These are phyloP conservation scores for Gastrophysa polygoni DNA, from an alignment of 2,888 invertebrate genomes.

Conservation along the genomic window DNA sequence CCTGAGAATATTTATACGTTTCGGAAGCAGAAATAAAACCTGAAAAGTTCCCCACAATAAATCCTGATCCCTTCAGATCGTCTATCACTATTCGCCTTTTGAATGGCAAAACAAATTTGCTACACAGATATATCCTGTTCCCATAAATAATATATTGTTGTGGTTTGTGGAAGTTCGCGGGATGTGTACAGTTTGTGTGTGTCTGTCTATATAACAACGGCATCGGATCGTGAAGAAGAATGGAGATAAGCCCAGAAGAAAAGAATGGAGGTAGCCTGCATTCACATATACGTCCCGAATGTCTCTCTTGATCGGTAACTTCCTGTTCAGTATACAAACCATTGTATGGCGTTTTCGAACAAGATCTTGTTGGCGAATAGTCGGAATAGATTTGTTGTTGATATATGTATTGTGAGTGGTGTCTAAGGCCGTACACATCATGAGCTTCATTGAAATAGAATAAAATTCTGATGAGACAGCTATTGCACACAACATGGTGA, in stretches of 20 bases:
- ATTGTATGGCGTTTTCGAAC: conserved; percentile 29
- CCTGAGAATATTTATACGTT: conserved; percentile 3
- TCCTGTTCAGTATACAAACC: conserved; percentile 21
- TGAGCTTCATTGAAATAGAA: background rate
- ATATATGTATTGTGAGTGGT: background rate
- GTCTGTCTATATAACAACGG: conserved; percentile 13
- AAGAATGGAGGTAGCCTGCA: conserved; percentile 24
- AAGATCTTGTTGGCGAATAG: conserved; percentile 30
- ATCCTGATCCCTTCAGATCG: conserved; percentile 4
- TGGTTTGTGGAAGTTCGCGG: conserved; percentile 30
- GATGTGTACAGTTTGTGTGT: conserved; percentile 24
- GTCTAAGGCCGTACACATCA: background rate
- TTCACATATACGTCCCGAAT: conserved; percentile 36
- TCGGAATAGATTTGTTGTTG: conserved; percentile 4
- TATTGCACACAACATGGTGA: background rate
- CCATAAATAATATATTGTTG: conserved; percentile 34
- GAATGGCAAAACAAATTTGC: conserved; percentile 29
- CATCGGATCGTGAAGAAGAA: conserved; percentile 21
- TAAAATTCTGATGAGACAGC: background rate
- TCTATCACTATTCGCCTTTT: conserved; percentile 14
- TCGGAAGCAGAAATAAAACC: conserved; percentile 10
- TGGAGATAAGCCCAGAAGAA: conserved; percentile 17
- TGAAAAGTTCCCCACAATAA: conserved; percentile 7
- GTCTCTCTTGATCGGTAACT: conserved; percentile 37
- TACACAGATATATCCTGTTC: conserved; percentile 27